Percentiles rank a stretch among this genome's conserved stretches.
These are phyloP conservation scores for Colinus virginianus DNA, from an alignment of 2,113 vertebrate species.

Conservation along the genomic window DNA sequence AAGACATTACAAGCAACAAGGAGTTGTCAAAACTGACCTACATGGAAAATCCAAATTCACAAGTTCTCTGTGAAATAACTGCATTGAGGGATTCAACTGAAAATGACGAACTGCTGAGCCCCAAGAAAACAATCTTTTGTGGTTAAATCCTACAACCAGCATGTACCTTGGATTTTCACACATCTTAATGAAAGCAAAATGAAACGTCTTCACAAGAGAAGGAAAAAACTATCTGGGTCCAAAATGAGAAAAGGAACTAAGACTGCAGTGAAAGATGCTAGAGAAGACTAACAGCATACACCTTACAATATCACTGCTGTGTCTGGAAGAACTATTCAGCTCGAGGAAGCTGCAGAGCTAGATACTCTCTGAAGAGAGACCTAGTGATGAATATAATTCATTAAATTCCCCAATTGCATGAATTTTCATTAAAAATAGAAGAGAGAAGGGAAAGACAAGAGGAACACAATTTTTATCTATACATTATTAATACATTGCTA, in stretches of 20 bases:
- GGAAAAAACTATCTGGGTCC: neutral
- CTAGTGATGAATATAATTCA: neutral
- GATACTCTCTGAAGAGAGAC: neutral
- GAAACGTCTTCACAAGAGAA: neutral
- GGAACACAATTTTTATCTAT: neutral
- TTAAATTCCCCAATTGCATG: neutral
- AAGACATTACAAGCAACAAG: neutral
- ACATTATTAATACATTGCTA: neutral
- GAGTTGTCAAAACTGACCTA: slow-evolving; percentile 35
- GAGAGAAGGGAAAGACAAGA: neutral
- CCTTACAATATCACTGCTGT: neutral
- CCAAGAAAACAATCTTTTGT: neutral
- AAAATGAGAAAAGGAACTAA: neutral
- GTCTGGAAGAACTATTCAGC: neutral
- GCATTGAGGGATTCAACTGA: slow-evolving; percentile 11
- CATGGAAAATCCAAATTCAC: neutral
- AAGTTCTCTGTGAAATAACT: neutral
- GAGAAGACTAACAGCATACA: neutral
- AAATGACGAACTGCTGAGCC: neutral
- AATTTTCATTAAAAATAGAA: neutral
- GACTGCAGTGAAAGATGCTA: neutral
- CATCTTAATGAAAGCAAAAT: neutral
- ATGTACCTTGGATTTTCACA: neutral
- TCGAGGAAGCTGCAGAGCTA: neutral
- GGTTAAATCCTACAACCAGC: neutral